These are phyloP conservation scores for Melieria picta DNA, from an alignment of 2,888 invertebrate species.

Conservation along the genomic window DNA sequence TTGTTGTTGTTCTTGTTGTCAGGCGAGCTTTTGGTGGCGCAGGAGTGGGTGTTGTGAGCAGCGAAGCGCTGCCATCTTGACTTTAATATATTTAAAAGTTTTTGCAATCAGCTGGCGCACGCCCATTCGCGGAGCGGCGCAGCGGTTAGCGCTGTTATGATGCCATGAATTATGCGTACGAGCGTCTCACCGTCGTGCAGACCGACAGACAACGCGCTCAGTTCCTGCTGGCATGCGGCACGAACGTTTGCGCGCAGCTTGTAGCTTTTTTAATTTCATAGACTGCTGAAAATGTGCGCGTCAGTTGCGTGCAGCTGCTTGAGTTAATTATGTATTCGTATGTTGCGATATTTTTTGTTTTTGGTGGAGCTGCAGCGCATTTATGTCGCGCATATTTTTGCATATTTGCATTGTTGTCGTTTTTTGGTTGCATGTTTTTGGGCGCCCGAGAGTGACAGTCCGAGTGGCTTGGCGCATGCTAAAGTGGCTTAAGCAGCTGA, in stretches of 20 bases:
- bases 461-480: too few species aligned
- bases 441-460: not conserved
- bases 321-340: conserved; percentile 27
- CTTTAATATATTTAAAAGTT: conserved; percentile 31
- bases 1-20: too few species aligned
- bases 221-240: not conserved
- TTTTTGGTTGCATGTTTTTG: not conserved
- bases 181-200: not conserved
- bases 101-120: conserved; percentile 20
- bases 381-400: too few species aligned
- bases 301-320: not conserved
- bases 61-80: not conserved
- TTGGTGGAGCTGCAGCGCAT: not conserved
- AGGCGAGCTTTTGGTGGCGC: too few species aligned
- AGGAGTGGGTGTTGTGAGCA: not conserved
- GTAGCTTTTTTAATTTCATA: conserved; percentile 25
- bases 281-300: not conserved
- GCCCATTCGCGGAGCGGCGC: conserved; percentile 1
- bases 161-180: conserved; percentile 15
- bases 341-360: conserved; percentile 20
- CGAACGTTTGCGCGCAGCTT: not conserved
- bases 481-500: too few species aligned
- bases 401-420: too few species aligned
- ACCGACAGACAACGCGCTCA: too few species aligned
- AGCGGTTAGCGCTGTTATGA: not conserved